A percentile compares a stretch with the other conserved stretches of the same genome.
phyloP scores from a whole-genome alignment of 1,140 invertebrate genomes.

The Neodiprion virginianus region DNA sequence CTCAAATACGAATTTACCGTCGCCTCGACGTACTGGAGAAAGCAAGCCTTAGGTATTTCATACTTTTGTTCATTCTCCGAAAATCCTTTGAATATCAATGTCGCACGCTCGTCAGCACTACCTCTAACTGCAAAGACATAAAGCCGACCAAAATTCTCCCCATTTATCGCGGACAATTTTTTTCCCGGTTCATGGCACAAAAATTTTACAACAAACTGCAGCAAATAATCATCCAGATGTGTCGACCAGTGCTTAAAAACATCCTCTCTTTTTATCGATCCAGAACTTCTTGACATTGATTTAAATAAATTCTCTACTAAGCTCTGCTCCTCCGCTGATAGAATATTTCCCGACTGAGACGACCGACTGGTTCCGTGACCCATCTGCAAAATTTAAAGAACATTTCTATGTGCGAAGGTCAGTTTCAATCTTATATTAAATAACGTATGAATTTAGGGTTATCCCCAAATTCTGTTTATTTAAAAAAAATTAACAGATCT shows the following conservation, averaged over 20 bases:
- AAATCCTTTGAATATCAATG: conserved; percentile 49
- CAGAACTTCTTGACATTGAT: conserved; percentile 59
- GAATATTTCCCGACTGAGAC: conserved; percentile 52
- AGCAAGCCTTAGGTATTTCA: conserved; percentile 46
- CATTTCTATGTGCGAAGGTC: background rate
- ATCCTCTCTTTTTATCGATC: conserved; percentile 59
- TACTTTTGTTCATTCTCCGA: conserved; percentile 55
- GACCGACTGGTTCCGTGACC: conserved; percentile 58
- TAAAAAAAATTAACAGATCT: too few species aligned
- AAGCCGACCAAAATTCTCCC: conserved; percentile 55
- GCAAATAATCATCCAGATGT: conserved; percentile 52
- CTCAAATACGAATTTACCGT: conserved; percentile 59
- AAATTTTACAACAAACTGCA: conserved; percentile 56
- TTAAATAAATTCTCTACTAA: conserved; percentile 59
- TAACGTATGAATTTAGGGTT: too few species aligned
- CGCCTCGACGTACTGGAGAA: conserved; percentile 55
- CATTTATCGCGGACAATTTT: conserved; percentile 53
- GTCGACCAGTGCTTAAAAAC: conserved; percentile 60
- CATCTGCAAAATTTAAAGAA: conserved; percentile 46
- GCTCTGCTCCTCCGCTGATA: conserved; percentile 54
- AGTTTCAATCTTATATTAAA: too few species aligned
- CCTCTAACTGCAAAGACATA: conserved; percentile 57
- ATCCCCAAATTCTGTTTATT: too few species aligned
- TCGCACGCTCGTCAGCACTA: conserved; percentile 52
- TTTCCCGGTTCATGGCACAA: conserved; percentile 58